phyloP scores from a whole-genome alignment of 2,797 vertebrate species.

The Prunella strophiata region DNA sequence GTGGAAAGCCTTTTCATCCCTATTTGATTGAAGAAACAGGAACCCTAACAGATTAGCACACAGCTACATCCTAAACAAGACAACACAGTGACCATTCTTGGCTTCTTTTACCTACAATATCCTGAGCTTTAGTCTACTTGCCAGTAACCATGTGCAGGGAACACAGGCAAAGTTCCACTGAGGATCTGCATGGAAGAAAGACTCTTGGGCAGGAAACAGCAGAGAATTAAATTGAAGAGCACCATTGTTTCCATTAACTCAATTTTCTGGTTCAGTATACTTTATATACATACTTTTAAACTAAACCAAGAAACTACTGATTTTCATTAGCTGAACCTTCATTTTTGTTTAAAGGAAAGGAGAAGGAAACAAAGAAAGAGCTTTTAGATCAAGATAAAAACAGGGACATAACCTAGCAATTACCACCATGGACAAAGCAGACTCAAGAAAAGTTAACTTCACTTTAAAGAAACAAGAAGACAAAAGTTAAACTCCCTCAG shows the following conservation, averaged over 20 bases:
- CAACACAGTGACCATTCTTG: neutral
- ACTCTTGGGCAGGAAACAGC: neutral
- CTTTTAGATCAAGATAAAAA: neutral
- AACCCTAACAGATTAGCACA: neutral
- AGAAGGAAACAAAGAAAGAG: neutral
- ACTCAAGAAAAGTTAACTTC: neutral
- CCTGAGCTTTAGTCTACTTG: neutral
- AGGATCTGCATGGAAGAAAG: too few species aligned
- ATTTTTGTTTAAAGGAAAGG: neutral
- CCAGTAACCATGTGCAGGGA: neutral
- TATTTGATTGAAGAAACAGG: neutral
- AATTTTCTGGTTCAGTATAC: neutral
- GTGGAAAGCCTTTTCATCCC: neutral
- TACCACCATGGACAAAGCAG: neutral
- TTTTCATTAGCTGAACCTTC: neutral
- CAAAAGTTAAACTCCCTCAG: neutral
- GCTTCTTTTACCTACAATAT: neutral
- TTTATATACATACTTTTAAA: neutral
- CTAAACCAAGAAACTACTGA: neutral
- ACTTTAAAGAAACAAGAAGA: neutral
- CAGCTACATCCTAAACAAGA: neutral
- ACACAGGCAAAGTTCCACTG: neutral
- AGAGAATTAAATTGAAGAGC: neutral
- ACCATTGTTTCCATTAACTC: neutral
- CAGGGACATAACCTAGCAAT: neutral